These are phyloP conservation scores for Tuberolachnus salignus DNA, from an alignment of 2,888 invertebrate genomes.

Conservation along the genomic window DNA sequence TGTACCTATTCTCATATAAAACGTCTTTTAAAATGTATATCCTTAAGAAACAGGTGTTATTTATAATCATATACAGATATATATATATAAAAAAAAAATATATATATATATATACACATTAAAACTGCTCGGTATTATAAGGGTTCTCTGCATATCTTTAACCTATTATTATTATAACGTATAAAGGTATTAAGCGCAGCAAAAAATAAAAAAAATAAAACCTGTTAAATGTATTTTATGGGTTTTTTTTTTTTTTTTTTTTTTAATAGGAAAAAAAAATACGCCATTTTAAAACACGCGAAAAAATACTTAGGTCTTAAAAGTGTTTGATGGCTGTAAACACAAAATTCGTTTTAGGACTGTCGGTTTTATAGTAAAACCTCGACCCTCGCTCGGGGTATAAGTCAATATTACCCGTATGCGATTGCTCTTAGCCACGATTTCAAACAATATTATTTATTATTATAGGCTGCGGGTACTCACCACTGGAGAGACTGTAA, in stretches of 20 bases:
- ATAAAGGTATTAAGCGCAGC: neutral
- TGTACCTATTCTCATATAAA: neutral
- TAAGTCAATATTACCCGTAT: neutral
- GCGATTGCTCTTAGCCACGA: too few relatives aligned
- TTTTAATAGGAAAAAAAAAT: slow-evolving; percentile 4
- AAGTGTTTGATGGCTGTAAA: neutral
- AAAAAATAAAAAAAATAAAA: too few relatives aligned
- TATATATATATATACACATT: neutral
- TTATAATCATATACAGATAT: neutral
- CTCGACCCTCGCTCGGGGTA: neutral
- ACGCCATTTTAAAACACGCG: slow-evolving; percentile 10
- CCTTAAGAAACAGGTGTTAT: neutral
- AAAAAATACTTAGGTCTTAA: slow-evolving; percentile 19
- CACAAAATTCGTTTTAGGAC: slow-evolving; percentile 14
- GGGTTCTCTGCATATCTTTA: neutral
- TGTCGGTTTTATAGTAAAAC: slow-evolving; percentile 10
- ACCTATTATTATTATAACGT: neutral
- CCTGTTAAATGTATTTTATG: neutral
- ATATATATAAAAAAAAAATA: neutral
- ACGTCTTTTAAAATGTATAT: neutral
- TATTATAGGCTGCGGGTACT: too few relatives aligned
- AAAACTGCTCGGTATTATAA: neutral
- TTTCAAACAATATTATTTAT: too few relatives aligned
- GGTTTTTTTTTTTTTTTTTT: neutral
- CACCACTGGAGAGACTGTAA: neutral